phyloP scores from a whole-genome alignment of 2,113 vertebrate genomes.

The Orthonyx spaldingii region DNA sequence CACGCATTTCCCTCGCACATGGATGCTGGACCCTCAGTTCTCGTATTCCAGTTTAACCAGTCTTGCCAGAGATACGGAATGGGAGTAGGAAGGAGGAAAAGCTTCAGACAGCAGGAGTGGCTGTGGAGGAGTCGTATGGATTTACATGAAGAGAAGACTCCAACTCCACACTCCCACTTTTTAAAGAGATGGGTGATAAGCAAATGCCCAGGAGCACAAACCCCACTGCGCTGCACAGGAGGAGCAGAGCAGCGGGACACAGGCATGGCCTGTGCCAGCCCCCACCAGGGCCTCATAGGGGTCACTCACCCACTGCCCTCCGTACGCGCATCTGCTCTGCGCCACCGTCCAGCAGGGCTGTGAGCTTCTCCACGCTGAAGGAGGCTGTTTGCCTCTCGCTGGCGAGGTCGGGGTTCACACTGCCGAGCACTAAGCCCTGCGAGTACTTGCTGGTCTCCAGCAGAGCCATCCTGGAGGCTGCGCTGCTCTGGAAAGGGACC shows the following conservation, averaged over 20 bases:
- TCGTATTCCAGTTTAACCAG: not conserved
- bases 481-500: not conserved
- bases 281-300: accelerated
- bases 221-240: not conserved
- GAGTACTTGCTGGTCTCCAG: not conserved
- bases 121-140: not conserved
- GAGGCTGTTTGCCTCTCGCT: constrained; percentile 52
- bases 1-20: accelerated
- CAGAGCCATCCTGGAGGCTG: constrained; percentile 31
- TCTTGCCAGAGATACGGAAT: not conserved
- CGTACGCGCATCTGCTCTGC: constrained; percentile 38
- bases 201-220: not conserved
- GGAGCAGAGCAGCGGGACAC: not conserved
- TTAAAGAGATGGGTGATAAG: not conserved
- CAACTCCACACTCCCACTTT: not conserved
- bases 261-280: not conserved
- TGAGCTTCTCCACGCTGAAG: constrained; percentile 71
- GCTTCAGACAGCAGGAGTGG: not conserved
- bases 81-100: not conserved
- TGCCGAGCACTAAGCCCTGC: not conserved
- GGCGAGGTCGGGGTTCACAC: constrained; percentile 65
- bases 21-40: not conserved
- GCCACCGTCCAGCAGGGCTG: constrained; percentile 50
- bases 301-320: constrained; percentile 70
- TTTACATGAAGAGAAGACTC: not conserved